Conservation (phyloP, 2,888 invertebrate species). For the Portevinia maculata region DNA sequence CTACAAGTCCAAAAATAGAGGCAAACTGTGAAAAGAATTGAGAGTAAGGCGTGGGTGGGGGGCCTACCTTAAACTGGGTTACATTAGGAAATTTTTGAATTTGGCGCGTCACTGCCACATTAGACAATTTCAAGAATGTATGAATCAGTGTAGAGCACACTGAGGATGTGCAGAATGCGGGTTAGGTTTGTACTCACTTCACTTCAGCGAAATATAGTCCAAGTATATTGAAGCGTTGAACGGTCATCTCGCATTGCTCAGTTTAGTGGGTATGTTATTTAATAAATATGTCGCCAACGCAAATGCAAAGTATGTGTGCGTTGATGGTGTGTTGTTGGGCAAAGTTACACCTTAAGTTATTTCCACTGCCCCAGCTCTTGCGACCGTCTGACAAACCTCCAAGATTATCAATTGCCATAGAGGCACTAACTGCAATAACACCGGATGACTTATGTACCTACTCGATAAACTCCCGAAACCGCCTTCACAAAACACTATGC, state of each 20-base stretch:
- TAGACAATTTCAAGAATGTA: slow-evolving; percentile 65
- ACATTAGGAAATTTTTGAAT: slow-evolving; percentile 51
- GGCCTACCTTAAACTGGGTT: slow-evolving; percentile 57
- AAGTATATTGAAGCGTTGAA: slow-evolving; percentile 33
- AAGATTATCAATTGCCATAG: no score
- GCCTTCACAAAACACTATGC: no score
- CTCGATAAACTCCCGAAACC: no score
- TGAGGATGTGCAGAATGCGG: slow-evolving; percentile 7
- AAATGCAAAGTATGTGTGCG: background rate
- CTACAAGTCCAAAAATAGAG: slow-evolving; percentile 50
- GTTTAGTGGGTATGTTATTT: slow-evolving; percentile 8
- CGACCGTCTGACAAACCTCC: no score
- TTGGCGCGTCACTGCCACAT: slow-evolving; percentile 72
- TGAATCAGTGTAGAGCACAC: slow-evolving; percentile 63
- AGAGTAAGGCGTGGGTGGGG: slow-evolving; percentile 26
- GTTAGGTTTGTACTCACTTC: background rate
- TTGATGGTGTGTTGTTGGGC: no score
- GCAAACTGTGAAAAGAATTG: slow-evolving; percentile 61
- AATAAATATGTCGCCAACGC: slow-evolving; percentile 40
- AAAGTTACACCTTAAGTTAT: no score
- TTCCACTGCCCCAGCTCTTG: no score
- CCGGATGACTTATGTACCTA: no score
- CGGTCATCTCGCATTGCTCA: slow-evolving; percentile 12
- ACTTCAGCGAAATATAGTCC: background rate
- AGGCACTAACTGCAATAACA: no score